These are phyloP conservation scores for Candidula unifasciata DNA, from an alignment of 2,888 invertebrate species.

Conservation along the genomic window DNA sequence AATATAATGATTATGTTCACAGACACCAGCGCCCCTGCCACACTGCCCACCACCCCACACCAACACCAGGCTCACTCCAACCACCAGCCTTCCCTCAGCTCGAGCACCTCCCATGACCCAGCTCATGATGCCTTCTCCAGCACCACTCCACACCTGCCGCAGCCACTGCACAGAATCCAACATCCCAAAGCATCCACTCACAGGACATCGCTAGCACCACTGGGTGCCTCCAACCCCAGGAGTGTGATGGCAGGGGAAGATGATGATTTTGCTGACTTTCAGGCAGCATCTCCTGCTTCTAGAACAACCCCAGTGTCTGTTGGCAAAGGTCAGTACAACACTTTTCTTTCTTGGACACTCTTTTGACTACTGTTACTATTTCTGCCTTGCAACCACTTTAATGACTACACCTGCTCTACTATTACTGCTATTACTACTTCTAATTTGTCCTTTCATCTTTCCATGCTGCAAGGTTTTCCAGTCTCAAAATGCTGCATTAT, in stretches of 20 bases:
- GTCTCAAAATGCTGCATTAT: too few relatives aligned
- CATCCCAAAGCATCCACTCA: slow-evolving; percentile 7
- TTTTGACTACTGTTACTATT: too few relatives aligned
- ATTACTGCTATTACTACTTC: too few relatives aligned
- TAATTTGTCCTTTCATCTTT: too few relatives aligned
- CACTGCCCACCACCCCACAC: slow-evolving; percentile 29
- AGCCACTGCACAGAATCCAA: slow-evolving; percentile 12
- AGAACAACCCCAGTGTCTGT: not conserved
- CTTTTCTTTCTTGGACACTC: not conserved
- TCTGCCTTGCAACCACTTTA: too few relatives aligned
- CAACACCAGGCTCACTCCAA: slow-evolving; percentile 29
- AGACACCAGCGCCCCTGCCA: slow-evolving; percentile 25
- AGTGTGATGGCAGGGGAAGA: slow-evolving; percentile 27
- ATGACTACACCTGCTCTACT: too few relatives aligned
- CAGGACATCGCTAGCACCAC: slow-evolving; percentile 51
- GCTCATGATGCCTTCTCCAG: slow-evolving; percentile 13
- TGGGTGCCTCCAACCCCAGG: slow-evolving; percentile 29
- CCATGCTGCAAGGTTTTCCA: too few relatives aligned
- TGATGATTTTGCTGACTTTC: slow-evolving; percentile 75
- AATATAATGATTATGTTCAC: not conserved
- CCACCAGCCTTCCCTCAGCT: slow-evolving; percentile 45
- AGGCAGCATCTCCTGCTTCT: slow-evolving; percentile 62
- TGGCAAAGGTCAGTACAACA: slow-evolving; percentile 20
- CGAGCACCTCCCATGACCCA: slow-evolving; percentile 43
- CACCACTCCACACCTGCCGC: slow-evolving; percentile 9